A percentile compares a stretch with the other conserved stretches of the same genome.
Evolutionary conservation across 2,113 vertebrate species (phyloP).

Genomic region (Pteruthius melanotis): DNA sequence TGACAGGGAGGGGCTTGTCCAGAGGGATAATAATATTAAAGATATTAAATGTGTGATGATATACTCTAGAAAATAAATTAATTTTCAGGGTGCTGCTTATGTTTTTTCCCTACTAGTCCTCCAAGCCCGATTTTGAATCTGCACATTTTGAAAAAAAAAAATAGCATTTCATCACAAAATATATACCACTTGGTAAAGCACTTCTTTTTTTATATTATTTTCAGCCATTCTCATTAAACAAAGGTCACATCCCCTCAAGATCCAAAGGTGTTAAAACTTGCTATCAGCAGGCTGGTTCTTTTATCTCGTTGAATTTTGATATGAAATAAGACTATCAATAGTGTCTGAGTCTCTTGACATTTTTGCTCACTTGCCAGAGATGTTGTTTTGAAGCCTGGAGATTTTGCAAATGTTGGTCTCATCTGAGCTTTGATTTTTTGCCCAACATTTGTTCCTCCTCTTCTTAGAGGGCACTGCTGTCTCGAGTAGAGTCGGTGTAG

Average conservation of each 20-base stretch:
- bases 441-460: not conserved
- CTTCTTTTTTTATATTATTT: not conserved
- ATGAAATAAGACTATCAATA: not conserved
- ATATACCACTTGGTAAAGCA: not conserved
- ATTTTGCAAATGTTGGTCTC: not conserved
- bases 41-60: not conserved
- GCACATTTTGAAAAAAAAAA: not conserved
- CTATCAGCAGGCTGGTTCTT: not conserved
- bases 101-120: not conserved
- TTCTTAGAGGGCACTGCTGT: not conserved
- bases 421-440: not conserved
- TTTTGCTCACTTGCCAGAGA: not conserved
- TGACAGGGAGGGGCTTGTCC: not conserved
- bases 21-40: not conserved
- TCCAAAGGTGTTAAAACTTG: not conserved
- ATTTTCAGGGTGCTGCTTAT: not conserved
- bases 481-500: not conserved
- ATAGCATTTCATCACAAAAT: not conserved
- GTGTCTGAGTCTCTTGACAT: not conserved
- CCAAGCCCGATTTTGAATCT: not conserved
- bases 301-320: not conserved
- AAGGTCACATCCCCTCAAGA: not conserved
- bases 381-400: not conserved
- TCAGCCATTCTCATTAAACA: not conserved
- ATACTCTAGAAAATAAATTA: not conserved